Evolutionary conservation across 1,140 invertebrate genomes (phyloP).

Genomic region (Chionoecetes opilio): DNA sequence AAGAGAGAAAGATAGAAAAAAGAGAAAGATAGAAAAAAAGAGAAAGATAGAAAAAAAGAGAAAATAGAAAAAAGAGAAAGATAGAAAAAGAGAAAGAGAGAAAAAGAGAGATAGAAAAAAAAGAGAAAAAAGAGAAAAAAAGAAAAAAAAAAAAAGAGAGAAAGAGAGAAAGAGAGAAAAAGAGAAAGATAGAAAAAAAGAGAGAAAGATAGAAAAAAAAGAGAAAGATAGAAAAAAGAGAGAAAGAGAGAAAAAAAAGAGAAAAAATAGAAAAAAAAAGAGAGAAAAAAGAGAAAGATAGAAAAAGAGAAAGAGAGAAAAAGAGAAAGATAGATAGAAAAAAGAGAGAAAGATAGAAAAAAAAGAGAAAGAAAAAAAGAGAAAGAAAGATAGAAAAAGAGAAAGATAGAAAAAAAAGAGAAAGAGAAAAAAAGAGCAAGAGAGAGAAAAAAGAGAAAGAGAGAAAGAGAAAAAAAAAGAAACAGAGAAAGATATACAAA

Average conservation of each 20-base stretch:
- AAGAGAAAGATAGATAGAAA: too few species aligned
- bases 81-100: slow-evolving; percentile 33
- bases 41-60: too few species aligned
- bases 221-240: too few species aligned
- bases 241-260: too few species aligned
- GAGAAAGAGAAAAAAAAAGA: slow-evolving; percentile 3
- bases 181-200: slow-evolving; percentile 12
- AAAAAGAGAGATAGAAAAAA: slow-evolving; percentile 41
- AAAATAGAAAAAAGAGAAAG: background rate
- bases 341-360: too few species aligned
- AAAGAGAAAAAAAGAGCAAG: background rate
- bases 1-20: too few species aligned
- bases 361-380: too few species aligned
- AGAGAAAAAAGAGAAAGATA: too few species aligned
- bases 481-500: background rate
- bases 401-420: background rate
- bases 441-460: background rate
- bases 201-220: too few species aligned
- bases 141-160: background rate
- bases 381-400: slow-evolving; percentile 11
- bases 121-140: background rate
- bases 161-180: background rate
- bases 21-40: background rate
- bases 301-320: too few species aligned
- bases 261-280: too few species aligned